Percentiles rank a stretch among this genome's conserved stretches.
These are phyloP conservation scores for Sminthopsis crassicaudata DNA, from an alignment of 2,113 vertebrate genomes.

Conservation along the genomic window DNA sequence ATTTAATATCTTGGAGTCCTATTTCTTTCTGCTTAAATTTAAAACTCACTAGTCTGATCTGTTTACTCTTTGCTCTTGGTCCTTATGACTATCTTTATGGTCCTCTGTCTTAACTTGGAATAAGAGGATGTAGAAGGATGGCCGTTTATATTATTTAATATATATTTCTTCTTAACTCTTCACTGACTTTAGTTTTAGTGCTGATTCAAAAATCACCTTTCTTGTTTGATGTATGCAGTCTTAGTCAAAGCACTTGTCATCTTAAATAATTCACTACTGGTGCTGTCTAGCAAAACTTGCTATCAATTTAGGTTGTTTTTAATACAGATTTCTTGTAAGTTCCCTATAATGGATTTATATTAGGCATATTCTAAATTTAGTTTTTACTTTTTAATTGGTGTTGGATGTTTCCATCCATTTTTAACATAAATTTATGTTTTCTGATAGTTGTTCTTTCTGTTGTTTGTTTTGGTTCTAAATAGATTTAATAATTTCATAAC, in stretches of 20 bases:
- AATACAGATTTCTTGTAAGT: not conserved
- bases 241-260: not conserved
- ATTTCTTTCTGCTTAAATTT: not conserved
- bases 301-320: not conserved
- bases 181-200: not conserved
- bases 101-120: not conserved
- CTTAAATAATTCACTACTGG: not conserved
- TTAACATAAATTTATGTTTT: not conserved
- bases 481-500: conserved; percentile 1
- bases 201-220: not conserved
- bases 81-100: not conserved
- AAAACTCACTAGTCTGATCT: not conserved
- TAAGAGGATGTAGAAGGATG: no score
- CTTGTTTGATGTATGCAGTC: not conserved
- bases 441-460: not conserved
- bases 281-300: not conserved
- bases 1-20: not conserved
- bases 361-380: not conserved
- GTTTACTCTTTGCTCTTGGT: not conserved
- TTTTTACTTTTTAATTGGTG: conserved; percentile 4
- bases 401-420: not conserved
- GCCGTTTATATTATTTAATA: not conserved
- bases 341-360: conserved; percentile 6
- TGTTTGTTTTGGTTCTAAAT: not conserved
- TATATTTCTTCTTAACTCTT: not conserved